Evolutionary conservation across 2,113 vertebrate genomes (phyloP), one percentile per base, ranked within the genome.

Genomic region (Perca schrenkii): DNA sequence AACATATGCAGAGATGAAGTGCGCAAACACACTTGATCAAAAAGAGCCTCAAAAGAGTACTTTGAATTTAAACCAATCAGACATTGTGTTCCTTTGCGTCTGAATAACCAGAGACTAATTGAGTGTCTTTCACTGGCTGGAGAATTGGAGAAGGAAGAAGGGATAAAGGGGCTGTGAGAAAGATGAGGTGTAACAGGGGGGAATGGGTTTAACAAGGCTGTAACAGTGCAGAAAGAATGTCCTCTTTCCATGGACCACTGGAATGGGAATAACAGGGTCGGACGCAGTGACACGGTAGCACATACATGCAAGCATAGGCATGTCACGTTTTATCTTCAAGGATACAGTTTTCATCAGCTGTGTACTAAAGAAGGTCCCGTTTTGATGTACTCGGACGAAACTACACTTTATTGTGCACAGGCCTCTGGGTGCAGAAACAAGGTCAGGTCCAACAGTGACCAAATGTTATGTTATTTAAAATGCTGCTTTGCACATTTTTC

Each of bases 141-240:
- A 79, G 82, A 74, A n/a, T 5, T 31, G 62, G 49, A 8, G 72
- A 36, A 57, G 19, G 63, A 60, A 75, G 64, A 40, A 22, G 12
- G 43, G 61, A 40, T 34, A 62, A 66, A 76, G 22, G 62, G 40
- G 49, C 84, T 82, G 81, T 71, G 86, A 82, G 91, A 83, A 71
- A 76, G 69, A 80, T 21, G 43, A 56, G 50, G 67, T 86, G 84
- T 69, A 83, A 77, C 13, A 6, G 78, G 46, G n/a, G 71, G 74
- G 43, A 75, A 67, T 15, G 76, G 73, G 74, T 82, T 86, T 90
- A 89, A 92, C 84, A 80, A 85, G 88, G 65, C 79, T 72, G 80
- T 83, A 85, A 86, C 73, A 50, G 40, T 63, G 82, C 80, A 82
- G 77, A 78, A 53, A 89, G 81, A 93, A 90, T 84, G 88, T 86